Evolutionary conservation across 1,140 invertebrate species (phyloP).

Genomic region (Vanessa tameamea): DNA sequence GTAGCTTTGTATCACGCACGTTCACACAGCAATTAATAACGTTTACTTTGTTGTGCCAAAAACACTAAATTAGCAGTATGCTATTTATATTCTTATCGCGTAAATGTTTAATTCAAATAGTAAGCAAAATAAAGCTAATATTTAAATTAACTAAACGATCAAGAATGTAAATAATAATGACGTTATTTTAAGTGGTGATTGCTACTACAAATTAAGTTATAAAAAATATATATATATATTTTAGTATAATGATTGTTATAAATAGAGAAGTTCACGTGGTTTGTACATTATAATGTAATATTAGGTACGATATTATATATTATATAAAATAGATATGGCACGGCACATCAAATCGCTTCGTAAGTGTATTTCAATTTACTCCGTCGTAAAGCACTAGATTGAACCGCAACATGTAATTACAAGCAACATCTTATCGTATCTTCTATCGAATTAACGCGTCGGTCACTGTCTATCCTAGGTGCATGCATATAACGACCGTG

Average conservation of each 20-base stretch:
- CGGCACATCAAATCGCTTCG: not conserved
- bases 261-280: too few relatives aligned
- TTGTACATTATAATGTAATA: not conserved
- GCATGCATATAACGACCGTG: conserved; percentile 62
- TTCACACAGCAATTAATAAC: not conserved
- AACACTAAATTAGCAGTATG: not conserved
- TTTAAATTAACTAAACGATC: too few relatives aligned
- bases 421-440: conserved; percentile 32
- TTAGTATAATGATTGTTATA: too few relatives aligned
- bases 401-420: conserved; percentile 37
- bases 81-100: not conserved
- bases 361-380: conserved; percentile 16
- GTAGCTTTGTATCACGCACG: not conserved
- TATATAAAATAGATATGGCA: not conserved
- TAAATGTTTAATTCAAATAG: too few relatives aligned
- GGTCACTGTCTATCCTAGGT: conserved; percentile 58
- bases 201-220: too few relatives aligned
- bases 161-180: too few relatives aligned
- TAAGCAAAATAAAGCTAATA: too few relatives aligned
- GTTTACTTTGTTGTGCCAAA: not conserved
- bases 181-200: too few relatives aligned
- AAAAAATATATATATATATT: too few relatives aligned
- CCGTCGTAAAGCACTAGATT: conserved; percentile 19
- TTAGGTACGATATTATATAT: not conserved
- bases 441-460: conserved; percentile 54